A percentile compares a stretch with the other conserved stretches of the same genome.
These are phyloP conservation scores for Mellilla xanthometata DNA, from an alignment of 2,888 invertebrate genomes.

Conservation along the genomic window DNA sequence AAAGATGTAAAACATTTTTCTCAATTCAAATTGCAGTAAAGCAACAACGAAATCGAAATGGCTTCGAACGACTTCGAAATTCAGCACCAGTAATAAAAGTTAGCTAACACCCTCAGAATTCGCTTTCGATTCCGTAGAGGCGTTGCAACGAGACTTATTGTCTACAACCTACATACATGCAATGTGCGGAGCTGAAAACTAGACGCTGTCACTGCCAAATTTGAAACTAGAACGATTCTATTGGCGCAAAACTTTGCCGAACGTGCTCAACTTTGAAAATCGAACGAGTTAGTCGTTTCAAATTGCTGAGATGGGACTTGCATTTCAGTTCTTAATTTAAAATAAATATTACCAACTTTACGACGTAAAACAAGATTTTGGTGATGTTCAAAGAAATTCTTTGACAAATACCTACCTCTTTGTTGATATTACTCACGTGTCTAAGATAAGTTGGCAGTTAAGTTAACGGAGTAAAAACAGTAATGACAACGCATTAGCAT, in stretches of 20 bases:
- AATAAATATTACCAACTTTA: too few relatives aligned
- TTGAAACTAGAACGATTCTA: constrained; percentile 1
- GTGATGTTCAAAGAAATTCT: too few relatives aligned
- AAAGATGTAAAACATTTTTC: too few relatives aligned
- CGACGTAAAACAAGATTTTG: too few relatives aligned
- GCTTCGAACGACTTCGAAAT: background rate
- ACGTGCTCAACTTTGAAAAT: constrained; percentile 3
- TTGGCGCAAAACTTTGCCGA: constrained; percentile 1
- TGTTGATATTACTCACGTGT: too few relatives aligned
- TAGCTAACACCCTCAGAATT: background rate
- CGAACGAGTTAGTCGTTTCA: background rate
- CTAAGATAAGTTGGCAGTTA: background rate
- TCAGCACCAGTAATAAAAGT: background rate
- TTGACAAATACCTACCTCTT: too few relatives aligned
- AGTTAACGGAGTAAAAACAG: constrained; percentile 5
- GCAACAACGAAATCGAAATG: too few relatives aligned
- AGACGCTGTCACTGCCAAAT: constrained; percentile 6
- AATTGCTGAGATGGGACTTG: too few relatives aligned
- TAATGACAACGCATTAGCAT: constrained; percentile 25
- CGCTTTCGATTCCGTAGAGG: constrained; percentile 3
- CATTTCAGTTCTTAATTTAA: too few relatives aligned
- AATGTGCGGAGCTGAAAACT: constrained; percentile 6
- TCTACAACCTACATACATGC: constrained; percentile 1
- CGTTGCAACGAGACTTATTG: constrained; percentile 7
- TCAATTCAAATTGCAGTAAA: too few relatives aligned